Base-by-base conservation (phyloP, 2,113 vertebrate species). In the Montifringilla adamsi region DNA sequence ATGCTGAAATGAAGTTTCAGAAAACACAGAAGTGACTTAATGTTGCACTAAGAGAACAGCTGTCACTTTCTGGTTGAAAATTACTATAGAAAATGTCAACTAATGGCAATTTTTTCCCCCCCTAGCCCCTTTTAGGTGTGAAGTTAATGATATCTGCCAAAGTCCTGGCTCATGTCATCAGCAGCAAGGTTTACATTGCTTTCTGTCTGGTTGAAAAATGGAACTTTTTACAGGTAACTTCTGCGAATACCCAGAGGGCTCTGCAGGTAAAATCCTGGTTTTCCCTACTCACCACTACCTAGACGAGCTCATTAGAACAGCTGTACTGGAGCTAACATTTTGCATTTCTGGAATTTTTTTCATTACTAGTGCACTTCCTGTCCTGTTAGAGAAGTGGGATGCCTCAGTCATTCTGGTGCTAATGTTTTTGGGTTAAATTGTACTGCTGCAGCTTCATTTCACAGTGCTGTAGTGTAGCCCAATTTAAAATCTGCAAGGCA, bases 21-120 rank as follows among this genome's bases (percentile, higher is more conserved):
- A 80, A 73, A 49, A 52, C 13, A 22, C 2, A 35, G 44, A 37
- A 55, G 43, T 55, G 56, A 22, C 26, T 46, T 35, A 21, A 11
- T 56, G 49, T 59, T 72, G 44, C n/a, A n/a, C 23, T 49, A 19
- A 39, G 23, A 72, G 74, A 67, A 44, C 35, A 76, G 17, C 41
- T 87, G 53, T 60, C 68, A 49, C 39, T 64, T 94, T 56, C 39
- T 81, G 41, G 6, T 33, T 89, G 86, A 78, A 92, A 95, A 86
- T 50, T 63, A 41, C 43, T 55, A 50, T 11, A 76, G 62, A 67
- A 85, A 44, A 56, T 37, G 27, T 47, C 77, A 87, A 24, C 17
- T 85, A 76, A 37, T 49, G 17, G 53, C 28, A 47, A 8, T 19
- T n/a, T 67, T 23, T 18, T 75, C 30, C 19, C 53, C 58, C 39